Conservation (phyloP, 64 coral and sea anemone genomes). For the Stylophora pistillata region DNA sequence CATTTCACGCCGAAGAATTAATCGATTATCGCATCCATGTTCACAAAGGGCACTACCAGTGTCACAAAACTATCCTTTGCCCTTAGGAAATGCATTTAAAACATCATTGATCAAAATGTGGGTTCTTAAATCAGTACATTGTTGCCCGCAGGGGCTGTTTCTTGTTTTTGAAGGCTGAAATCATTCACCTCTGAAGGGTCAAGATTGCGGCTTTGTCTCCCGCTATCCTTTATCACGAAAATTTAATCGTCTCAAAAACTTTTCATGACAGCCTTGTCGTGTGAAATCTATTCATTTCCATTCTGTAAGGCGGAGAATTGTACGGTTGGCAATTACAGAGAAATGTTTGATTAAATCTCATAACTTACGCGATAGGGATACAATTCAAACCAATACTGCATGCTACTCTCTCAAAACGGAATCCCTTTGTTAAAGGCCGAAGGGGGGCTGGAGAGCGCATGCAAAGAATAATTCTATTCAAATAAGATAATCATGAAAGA, state of each 20-base stretch:
- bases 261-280: conserved; percentile 8
- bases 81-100: not conserved
- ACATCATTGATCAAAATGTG: not conserved
- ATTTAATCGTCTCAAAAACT: not conserved
- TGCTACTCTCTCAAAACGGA: not conserved
- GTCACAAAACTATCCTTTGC: not conserved
- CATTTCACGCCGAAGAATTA: not conserved
- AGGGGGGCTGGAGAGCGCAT: not conserved
- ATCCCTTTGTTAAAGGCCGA: not conserved
- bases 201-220: not conserved
- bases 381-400: not conserved
- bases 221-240: conserved; percentile 2
- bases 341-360: conserved; percentile 24
- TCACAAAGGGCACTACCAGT: not conserved
- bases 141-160: not conserved
- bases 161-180: not conserved
- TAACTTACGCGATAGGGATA: not conserved
- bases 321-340: not conserved
- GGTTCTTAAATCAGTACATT: not conserved
- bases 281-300: not conserved
- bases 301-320: not conserved
- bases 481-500: not conserved
- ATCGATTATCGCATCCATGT: not conserved
- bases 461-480: conserved; percentile 11
- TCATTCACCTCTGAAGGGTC: not conserved